Base-by-base conservation (phyloP, 2,113 vertebrate species). In the Thamnaconus septentrionalis region DNA sequence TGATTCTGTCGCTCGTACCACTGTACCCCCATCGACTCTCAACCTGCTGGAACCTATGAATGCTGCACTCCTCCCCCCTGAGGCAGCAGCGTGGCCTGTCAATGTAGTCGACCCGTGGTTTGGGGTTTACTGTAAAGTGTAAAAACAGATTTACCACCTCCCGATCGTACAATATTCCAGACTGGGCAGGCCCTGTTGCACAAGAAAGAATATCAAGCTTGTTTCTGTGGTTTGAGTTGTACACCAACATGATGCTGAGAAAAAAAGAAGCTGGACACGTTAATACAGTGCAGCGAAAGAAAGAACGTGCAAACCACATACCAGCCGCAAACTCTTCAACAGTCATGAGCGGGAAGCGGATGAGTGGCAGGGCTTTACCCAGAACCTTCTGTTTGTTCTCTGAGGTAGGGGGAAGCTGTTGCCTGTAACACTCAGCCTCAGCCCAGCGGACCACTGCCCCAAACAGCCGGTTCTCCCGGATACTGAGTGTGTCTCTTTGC, bases 1-100 rank as follows among this genome's bases (percentile, higher is more conserved):
- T 96, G 86, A 98, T 96, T 7, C 95, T 91, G 78, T 98, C 95
- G 4, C 96, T 97, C 2, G 95, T 97, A 53, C 95, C 96, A 44
- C 95, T 98, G 88, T 97, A 98, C 57, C 96, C 95, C 96, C 96
- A 98, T 66, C 96, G 96, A 87, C 96, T 97, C 89, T 98, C 96
- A 54, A 97, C 95, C 84, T 97, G 95, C 90, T 96, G 95, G 84
- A 97, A 97, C 57, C 96, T 91, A 84, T 92, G 95, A 86, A 98
- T 93, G 88, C 93, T 95, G 88, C 94, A 95, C 61, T 98, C 96
- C 78, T 96, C 96, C 40, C 96, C 96, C 61, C 95, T 90, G 69
- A 98, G 94, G 87, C 94, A 96, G 84, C 95, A 97, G 45, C 96
- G 91, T 0, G 95, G 95, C 52, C 95, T 92, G 86, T 97, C 96